Evolutionary conservation across 2,113 vertebrate species (phyloP), one percentile per base, ranked within the genome.

Genomic region (Lagopus muta): DNA sequence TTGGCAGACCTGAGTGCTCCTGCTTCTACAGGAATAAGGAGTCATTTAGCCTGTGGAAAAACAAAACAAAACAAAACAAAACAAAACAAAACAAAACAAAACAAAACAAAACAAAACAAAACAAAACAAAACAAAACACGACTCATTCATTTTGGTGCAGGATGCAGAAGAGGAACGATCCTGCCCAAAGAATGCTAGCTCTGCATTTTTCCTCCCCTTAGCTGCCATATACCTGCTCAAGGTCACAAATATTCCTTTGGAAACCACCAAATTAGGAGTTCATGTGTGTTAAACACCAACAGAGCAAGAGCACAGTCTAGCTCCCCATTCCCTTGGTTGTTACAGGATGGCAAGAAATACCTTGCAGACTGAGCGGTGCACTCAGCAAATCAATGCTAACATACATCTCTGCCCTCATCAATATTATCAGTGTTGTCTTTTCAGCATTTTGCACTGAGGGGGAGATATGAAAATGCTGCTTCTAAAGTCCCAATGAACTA

Each of bases 351-450:
- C 36, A 52, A 48, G 55, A 34, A 45, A 52, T 25, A 22, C 55
- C 9, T 1, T 32, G 43, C 69, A 58, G 24, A 34, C 28, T 0
- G 2, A 81, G 62, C 18, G 2, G 22, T 0, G 1, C n/a, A 6
- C 40, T 45, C 7, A 11, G 62, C 48, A 70, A 40, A 64, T 52
- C 16, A 21, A 36, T 34, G 52, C 45, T 11, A 28, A 73, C 20
- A 1, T 20, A 5, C 11, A 47, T 65, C 25, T 40, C 36, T 20
- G 15, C 12, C 18, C 43, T 47, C 55, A 13, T 34, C 64, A 9
- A 12, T 18, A 17, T 27, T 30, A n/a, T 28, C 38, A 4, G n/a
- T 16, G 19, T 10, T 71, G 13, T 21, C 62, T 27, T 45, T 36
- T 5, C 13, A 4, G 50, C 64, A 4, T 5, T 32, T 25, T 20